Conservation (phyloP, 2,888 invertebrate genomes). For the Sinopyrophorus schimmeli region DNA sequence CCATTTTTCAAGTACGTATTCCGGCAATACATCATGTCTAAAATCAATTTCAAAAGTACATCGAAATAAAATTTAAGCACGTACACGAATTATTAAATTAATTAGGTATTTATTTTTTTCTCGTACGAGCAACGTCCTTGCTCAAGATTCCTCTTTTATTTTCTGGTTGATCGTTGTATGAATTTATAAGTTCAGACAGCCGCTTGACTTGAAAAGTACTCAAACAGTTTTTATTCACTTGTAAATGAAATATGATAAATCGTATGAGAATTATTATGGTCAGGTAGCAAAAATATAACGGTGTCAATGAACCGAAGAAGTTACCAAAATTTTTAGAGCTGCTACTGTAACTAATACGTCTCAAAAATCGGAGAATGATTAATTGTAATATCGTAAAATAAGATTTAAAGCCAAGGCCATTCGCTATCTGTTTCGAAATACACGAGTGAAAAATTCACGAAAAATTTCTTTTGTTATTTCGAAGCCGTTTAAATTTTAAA, state of each 20-base stretch:
- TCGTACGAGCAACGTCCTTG: too few relatives aligned
- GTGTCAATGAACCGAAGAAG: constrained; percentile 4
- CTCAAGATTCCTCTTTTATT: too few relatives aligned
- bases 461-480: constrained; percentile 16
- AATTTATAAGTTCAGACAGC: constrained; percentile 19
- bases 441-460: constrained; percentile 12
- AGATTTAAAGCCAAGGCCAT: constrained; percentile 3
- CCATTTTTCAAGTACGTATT: too few relatives aligned
- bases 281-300: constrained; percentile 33
- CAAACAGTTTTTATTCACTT: constrained; percentile 11
- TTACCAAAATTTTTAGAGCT: background rate
- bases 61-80: too few relatives aligned
- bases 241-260: constrained; percentile 35
- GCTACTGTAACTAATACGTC: background rate
- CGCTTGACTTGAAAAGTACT: constrained; percentile 9
- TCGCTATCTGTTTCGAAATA: constrained; percentile 1
- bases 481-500: constrained; percentile 37
- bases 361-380: background rate
- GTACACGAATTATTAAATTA: too few relatives aligned
- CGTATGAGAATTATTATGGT: constrained; percentile 34
- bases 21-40: too few relatives aligned
- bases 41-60: too few relatives aligned
- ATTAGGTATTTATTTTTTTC: too few relatives aligned
- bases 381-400: constrained; percentile 5
- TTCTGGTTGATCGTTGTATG: constrained; percentile 10